A percentile compares a stretch with the other conserved stretches of the same genome.
These are phyloP conservation scores for Trissonchulus latispiculum DNA, from an alignment of 2,888 invertebrate species.

Conservation along the genomic window DNA sequence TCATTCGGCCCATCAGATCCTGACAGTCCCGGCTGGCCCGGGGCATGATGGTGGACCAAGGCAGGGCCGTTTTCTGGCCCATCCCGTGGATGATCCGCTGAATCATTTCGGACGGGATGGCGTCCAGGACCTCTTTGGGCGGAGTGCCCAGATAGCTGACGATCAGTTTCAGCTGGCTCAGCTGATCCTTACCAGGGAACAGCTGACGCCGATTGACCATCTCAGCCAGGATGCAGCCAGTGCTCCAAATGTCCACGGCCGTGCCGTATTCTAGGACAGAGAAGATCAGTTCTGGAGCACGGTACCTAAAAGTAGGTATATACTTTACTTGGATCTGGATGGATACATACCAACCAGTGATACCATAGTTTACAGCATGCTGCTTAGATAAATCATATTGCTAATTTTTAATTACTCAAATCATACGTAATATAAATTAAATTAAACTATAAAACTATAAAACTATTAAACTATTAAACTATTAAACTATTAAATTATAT, in stretches of 20 bases:
- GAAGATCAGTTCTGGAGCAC: conserved; percentile 49
- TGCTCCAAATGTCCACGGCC: conserved; percentile 50
- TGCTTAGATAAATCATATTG: no score
- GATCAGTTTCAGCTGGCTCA: conserved; percentile 47
- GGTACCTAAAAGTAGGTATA: conserved; percentile 42
- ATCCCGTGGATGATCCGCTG: conserved; percentile 42
- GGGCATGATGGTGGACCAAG: conserved; percentile 45
- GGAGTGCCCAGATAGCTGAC: conserved; percentile 44
- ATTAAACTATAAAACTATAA: no score
- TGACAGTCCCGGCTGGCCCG: conserved; percentile 46
- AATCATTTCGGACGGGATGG: conserved; percentile 44
- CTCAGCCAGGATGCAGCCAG: conserved; percentile 51
- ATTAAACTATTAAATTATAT: no score
- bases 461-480: no score
- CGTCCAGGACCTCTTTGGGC: conserved; percentile 32
- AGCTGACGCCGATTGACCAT: conserved; percentile 50
- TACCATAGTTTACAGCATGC: no score
- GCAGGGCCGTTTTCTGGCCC: conserved; percentile 39
- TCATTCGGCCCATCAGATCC: conserved; percentile 42
- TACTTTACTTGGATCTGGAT: no score
- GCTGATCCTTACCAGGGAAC: conserved; percentile 47
- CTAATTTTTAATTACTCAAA: no score
- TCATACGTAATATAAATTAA: no score
- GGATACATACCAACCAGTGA: no score
- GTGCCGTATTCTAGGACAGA: conserved; percentile 46